These are phyloP conservation scores for Pleuronectes platessa DNA, from an alignment of 2,113 vertebrate species.

Conservation along the genomic window DNA sequence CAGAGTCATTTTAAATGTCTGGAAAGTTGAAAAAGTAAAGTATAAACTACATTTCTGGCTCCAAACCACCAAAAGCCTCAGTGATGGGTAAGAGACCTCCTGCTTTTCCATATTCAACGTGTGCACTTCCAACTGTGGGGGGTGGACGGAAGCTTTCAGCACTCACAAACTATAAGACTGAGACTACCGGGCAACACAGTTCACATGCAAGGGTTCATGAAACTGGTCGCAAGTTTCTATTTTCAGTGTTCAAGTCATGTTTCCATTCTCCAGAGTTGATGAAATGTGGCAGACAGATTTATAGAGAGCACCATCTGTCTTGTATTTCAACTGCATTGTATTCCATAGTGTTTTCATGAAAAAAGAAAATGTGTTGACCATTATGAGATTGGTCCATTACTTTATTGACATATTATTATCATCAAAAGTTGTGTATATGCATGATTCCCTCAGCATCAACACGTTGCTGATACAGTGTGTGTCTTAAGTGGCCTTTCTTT, in stretches of 20 bases:
- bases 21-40: background rate
- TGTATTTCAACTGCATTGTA: too few species aligned
- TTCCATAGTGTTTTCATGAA: too few species aligned
- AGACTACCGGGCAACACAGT: background rate
- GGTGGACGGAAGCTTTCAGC: background rate
- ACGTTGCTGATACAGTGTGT: too few species aligned
- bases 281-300: too few species aligned
- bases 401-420: background rate
- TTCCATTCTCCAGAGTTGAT: background rate
- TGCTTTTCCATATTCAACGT: background rate
- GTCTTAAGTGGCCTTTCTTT: too few species aligned
- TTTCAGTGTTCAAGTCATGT: background rate
- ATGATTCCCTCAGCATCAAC: background rate
- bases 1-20: slow-evolving; percentile 8
- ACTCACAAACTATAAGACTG: background rate
- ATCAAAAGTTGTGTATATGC: background rate
- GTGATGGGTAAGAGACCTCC: background rate
- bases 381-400: too few species aligned
- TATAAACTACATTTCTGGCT: background rate
- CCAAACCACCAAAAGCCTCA: background rate
- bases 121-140: background rate
- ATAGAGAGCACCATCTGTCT: too few species aligned
- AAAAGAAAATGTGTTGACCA: too few species aligned
- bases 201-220: background rate
- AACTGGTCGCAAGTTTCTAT: background rate